Evolutionary conservation across 2,888 invertebrate species (phyloP).

Genomic region (Spilarctia lutea): DNA sequence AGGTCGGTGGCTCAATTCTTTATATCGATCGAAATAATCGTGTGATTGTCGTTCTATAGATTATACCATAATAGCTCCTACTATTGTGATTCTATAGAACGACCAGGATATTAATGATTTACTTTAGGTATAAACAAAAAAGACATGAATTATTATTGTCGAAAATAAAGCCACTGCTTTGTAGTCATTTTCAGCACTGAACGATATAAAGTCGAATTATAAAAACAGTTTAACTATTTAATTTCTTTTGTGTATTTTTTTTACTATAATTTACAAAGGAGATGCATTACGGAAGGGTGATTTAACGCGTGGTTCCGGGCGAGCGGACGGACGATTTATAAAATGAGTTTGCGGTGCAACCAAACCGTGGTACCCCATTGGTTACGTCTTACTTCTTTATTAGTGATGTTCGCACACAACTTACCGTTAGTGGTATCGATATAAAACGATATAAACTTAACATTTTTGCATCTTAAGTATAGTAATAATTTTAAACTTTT

Average conservation of each 20-base stretch:
- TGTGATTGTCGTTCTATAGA: no score
- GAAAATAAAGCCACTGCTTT: neutral
- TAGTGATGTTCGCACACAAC: constrained; percentile 57
- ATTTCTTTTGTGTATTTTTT: constrained; percentile 48
- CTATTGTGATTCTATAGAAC: no score
- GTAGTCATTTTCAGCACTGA: neutral
- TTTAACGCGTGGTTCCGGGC: constrained; percentile 83
- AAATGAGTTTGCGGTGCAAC: constrained; percentile 87
- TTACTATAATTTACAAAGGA: constrained; percentile 54
- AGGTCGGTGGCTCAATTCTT: no score
- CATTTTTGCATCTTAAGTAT: neutral
- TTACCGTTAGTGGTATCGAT: constrained; percentile 43
- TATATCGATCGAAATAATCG: neutral
- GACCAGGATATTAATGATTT: neutral
- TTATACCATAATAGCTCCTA: no score
- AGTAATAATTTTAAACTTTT: no score
- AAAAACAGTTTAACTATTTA: constrained; percentile 26
- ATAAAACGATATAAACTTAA: constrained; percentile 9
- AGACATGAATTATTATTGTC: neutral
- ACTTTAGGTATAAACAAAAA: neutral
- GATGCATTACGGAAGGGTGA: constrained; percentile 74
- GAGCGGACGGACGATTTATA: constrained; percentile 83
- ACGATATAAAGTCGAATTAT: neutral
- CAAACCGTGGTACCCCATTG: constrained; percentile 84
- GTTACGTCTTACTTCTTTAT: constrained; percentile 85